Evolutionary conservation across 1,140 invertebrate species (phyloP), one percentile per base, ranked within the genome.

Genomic region (Hypothenemus hampei): DNA sequence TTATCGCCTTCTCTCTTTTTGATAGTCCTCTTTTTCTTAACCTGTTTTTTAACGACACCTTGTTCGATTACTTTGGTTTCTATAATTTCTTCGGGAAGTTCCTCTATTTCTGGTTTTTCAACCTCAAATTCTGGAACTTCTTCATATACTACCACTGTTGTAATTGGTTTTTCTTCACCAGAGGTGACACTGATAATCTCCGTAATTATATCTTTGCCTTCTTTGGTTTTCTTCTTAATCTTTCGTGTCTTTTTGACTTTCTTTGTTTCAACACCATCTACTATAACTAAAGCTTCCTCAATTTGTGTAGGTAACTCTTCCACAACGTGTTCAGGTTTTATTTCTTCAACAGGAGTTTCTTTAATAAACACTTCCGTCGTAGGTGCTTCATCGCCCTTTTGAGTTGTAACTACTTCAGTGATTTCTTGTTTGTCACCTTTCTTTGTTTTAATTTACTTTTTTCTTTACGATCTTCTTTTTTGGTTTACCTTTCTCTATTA

Each of bases 1-100:
- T 71, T 73, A 8, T 66, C 64, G 15, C 73, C 75, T 26, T 69
- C 69, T 8, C 66, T 66, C 47, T 72, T 75, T 10, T 71, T 75
- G 37, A 70, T 69, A 57, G 19, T 69, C 66, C 43, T 26, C 59
- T 71, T 72, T 57, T 69, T 72, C 18, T 61, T 62, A 7, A 61
- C 52, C 58, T 55, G 49, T 45, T 58, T 61, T 52, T 71, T 70
- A 23, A 19, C 21, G 2, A 52, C 22, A 18, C 43, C 51, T 21
- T 50, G 19, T 41, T 54, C 36, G 16, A 40, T 15, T 18, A 58
- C 52, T 22, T 0, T 58, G 13, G 19, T 37, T 69, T 69, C 36
- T 65, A 68, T 67, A 7, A 74, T 68, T 54, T 73, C 67, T 64
- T 76, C 73, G n/a, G 69, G 69, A 24, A 63, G 21, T 47, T 72